Percentiles rank a stretch among this genome's conserved stretches.
Conservation (phyloP, 2,888 invertebrate genomes). For the Zele albiditarsus region DNA sequence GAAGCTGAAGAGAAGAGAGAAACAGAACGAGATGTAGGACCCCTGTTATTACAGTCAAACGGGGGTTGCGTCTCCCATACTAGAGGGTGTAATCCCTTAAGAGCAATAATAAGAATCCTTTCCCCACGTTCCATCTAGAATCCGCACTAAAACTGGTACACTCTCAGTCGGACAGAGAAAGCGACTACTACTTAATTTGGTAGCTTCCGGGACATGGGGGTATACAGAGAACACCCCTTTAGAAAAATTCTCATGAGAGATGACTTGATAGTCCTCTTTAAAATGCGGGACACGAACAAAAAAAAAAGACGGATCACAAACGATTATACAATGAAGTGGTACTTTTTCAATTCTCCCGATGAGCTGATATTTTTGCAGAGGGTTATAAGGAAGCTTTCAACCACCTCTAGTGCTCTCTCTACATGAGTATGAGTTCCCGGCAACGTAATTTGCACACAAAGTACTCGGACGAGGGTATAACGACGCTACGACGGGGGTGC, state of each 20-base stretch:
- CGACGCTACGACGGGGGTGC: constrained; percentile 41
- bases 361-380: constrained; percentile 13
- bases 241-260: neutral
- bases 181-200: constrained; percentile 19
- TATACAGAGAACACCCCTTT: neutral
- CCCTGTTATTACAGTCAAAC: constrained; percentile 68
- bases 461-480: constrained; percentile 62
- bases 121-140: constrained; percentile 53
- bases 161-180: neutral
- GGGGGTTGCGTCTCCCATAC: constrained; percentile 59
- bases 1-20: constrained; percentile 46
- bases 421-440: constrained; percentile 52
- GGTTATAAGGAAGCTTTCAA: constrained; percentile 24
- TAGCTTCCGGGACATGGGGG: neutral
- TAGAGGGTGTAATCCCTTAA: constrained; percentile 70
- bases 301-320: constrained; percentile 7
- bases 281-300: neutral
- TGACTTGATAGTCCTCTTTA: constrained; percentile 4
- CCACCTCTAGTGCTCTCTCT: constrained; percentile 44
- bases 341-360: constrained; percentile 27
- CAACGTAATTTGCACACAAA: constrained; percentile 71
- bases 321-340: constrained; percentile 20
- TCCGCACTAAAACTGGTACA: constrained; percentile 40
- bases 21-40: constrained; percentile 51
- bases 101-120: constrained; percentile 72